Evolutionary conservation across 2,888 invertebrate genomes (phyloP).

Genomic region (Andrena camellia): DNA sequence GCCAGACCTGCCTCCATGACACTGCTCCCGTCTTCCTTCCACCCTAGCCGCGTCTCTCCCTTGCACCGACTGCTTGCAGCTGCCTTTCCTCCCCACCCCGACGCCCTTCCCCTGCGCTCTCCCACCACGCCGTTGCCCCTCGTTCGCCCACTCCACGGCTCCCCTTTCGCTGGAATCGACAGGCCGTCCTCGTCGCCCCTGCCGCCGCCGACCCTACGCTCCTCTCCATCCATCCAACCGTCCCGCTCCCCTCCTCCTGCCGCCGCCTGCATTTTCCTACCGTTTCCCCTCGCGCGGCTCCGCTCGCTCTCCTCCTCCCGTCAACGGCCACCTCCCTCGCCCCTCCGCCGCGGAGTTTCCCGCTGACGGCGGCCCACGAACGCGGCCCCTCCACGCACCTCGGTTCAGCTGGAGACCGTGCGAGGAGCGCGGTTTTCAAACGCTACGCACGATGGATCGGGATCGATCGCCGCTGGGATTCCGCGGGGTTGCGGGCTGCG

Average conservation of each 20-base stretch:
- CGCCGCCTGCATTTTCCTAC: slow-evolving; percentile 33
- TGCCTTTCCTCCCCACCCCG: slow-evolving; percentile 47
- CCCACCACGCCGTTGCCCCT: neutral
- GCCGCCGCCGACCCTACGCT: neutral
- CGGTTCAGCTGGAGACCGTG: neutral
- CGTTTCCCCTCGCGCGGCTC: slow-evolving; percentile 10
- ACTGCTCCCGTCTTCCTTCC: slow-evolving; percentile 52
- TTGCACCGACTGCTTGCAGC: slow-evolving; percentile 59
- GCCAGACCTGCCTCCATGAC: slow-evolving; percentile 74
- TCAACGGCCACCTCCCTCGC: neutral
- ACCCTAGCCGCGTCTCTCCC: slow-evolving; percentile 24
- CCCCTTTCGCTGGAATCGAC: neutral
- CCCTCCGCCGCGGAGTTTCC: slow-evolving; percentile 11
- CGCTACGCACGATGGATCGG: neutral
- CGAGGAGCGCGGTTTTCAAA: slow-evolving; percentile 43
- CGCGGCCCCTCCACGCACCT: slow-evolving; percentile 11
- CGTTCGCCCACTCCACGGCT: neutral
- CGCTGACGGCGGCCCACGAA: slow-evolving; percentile 8
- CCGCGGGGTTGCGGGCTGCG: neutral
- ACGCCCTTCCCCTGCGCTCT: neutral
- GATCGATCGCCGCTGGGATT: neutral
- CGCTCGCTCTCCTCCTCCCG: neutral
- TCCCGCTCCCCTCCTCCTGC: too few species aligned
- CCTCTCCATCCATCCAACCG: neutral
- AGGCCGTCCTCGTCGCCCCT: neutral